These are phyloP conservation scores for Lepisosteus oculatus DNA, from an alignment of 2,113 vertebrate genomes.

Conservation along the genomic window DNA sequence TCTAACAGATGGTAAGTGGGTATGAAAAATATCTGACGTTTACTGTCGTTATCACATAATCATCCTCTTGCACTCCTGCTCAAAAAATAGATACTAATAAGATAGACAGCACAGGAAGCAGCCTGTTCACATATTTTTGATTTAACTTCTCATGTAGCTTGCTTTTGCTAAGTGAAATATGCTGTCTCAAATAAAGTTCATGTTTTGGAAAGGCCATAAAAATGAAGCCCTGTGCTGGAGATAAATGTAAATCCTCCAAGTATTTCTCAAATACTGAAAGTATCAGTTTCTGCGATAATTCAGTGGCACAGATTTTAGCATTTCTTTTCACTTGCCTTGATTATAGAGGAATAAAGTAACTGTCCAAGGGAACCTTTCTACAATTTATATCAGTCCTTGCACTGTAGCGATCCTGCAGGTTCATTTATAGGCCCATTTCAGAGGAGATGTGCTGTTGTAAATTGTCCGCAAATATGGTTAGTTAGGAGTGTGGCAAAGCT, in stretches of 20 bases:
- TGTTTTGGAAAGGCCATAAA: no score
- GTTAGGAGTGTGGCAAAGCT: constrained; percentile 25
- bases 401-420: constrained; percentile 8
- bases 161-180: not conserved
- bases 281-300: no score
- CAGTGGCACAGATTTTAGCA: no score
- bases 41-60: constrained; percentile 21
- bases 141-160: not conserved
- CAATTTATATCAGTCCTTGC: constrained; percentile 23
- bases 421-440: constrained; percentile 31
- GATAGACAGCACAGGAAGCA: not conserved
- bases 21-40: constrained; percentile 31
- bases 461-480: constrained; percentile 32
- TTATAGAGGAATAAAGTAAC: constrained; percentile 29
- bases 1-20: constrained; percentile 29
- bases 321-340: constrained; percentile 14
- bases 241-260: no score
- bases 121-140: no score
- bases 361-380: constrained; percentile 20
- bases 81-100: constrained; percentile 12
- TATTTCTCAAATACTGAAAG: no score
- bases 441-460: constrained; percentile 25
- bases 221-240: no score
- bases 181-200: not conserved
- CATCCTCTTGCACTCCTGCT: not conserved